Evolutionary conservation across 2,113 vertebrate genomes (phyloP), one percentile per base, ranked within the genome.

Genomic region (Xiphophorus maculatus): DNA sequence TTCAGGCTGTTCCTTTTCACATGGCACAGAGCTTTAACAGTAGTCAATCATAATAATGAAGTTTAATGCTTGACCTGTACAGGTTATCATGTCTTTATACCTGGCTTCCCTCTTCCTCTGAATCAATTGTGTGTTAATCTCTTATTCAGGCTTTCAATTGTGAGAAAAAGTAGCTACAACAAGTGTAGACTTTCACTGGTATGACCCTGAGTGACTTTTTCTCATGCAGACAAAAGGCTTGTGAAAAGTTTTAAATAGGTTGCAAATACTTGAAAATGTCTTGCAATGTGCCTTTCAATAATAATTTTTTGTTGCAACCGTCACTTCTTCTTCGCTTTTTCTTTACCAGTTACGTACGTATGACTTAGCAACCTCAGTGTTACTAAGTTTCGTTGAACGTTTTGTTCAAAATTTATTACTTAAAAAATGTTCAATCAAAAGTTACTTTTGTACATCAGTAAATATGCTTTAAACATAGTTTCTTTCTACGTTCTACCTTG

Each of bases 61-160:
- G 92, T 79, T 92, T 93, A 89, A 93, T 94, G 91, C 90, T 93
- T 95, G 95, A 96, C 95, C 92, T 74, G 63, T 80, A 69, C 92
- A 95, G 96, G 97, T 98, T 99, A 99, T 99, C 96, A 92, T 92
- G 89, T 90, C 89, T 92, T 89, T 93, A 93, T 94, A 94, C 83
- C 87, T 92, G 90, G 90, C 95, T 96, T 96, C 94, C 96, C 89
- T 94, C 75, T 96, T 95, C 94, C 94, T 91, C 54, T 85, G 89
- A 92, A 91, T 95, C 96, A 96, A 98, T 98, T 98, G 96, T 98
- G 80, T 92, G 80, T 91, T 94, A 96, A 97, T 97, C 96, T 96
- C 90, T 91, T 84, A 84, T 71, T 83, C 80, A 77, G 78, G 89
- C 79, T 93, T 92, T 97, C 95, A 97, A 97, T 97, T 95, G 96